Conservation (phyloP, 2,797 vertebrate genomes). For the Sus cebifrons region DNA sequence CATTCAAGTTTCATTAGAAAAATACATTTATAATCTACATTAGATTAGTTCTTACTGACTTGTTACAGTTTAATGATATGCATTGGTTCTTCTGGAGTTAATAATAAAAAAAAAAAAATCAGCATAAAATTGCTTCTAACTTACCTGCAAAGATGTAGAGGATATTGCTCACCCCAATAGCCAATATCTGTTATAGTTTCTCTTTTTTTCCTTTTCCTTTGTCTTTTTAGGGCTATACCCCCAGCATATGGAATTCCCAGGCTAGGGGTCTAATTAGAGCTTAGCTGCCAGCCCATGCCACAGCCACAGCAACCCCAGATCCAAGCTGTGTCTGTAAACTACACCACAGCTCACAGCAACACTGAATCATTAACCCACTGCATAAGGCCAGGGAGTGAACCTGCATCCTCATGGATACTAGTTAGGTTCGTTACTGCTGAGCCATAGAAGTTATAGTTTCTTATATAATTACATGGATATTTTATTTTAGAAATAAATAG, state of each 20-base stretch:
- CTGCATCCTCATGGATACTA: too few species aligned
- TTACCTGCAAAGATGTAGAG: background rate
- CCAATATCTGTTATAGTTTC: background rate
- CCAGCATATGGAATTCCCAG: too few species aligned
- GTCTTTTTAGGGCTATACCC: too few species aligned
- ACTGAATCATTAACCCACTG: too few species aligned
- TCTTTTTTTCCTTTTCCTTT: background rate
- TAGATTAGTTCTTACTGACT: background rate
- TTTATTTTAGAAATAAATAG: constrained; percentile 21
- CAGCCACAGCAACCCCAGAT: too few species aligned
- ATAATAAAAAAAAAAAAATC: background rate
- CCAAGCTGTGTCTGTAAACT: too few species aligned
- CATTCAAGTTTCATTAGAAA: background rate
- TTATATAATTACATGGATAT: background rate
- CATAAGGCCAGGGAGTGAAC: too few species aligned
- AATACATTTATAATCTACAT: background rate
- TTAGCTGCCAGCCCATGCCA: too few species aligned
- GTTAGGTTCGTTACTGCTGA: too few species aligned
- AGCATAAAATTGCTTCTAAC: background rate
- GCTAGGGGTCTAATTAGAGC: too few species aligned
- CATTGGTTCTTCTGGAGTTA: background rate
- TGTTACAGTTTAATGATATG: background rate
- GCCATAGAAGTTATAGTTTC: background rate
- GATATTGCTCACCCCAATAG: background rate
- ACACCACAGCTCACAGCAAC: too few species aligned